Base-by-base conservation (phyloP, 2,113 vertebrate species). In the Pluvialis apricaria region DNA sequence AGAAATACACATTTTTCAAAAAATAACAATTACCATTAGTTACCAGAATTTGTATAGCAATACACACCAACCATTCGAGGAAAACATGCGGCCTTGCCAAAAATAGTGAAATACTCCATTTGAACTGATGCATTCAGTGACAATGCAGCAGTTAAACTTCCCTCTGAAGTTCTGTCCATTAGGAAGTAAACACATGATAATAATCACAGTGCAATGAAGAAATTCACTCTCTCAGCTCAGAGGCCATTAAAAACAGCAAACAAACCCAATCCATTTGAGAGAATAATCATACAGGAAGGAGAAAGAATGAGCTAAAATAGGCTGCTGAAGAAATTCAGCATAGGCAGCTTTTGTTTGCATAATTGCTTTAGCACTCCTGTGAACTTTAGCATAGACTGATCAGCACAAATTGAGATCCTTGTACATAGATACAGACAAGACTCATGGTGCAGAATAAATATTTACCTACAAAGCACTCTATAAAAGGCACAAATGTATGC, bases 361-460 rank as follows among this genome's bases (percentile, higher is more conserved):
- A 15, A 47, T 49, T 49, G 57, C 47, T 73, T 38, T 73, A 71
- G 86, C 90, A 49, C 91, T 92, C 97, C 96, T 97, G 98, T 97
- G 98, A 98, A 98, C 98, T 97, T 98, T 95, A 51, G 98, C 98
- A 98, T 82, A 98, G 98, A 97, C 92, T 51, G 81, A 87, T 51
- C n/a, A 42, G 88, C 93, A 95, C 96, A 90, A 82, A 79, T 5
- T 8, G 82, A 94, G 96, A 58, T 93, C 52, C 71, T 94, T 25
- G 44, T 54, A 96, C 91, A 80, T 52, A 68, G 44, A 92, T 86
- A 96, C 96, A 97, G 94, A 98, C 96, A 93, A 96, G 88, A 95
- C 77, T 92, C 61, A 97, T 44, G 86, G 91, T 64, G 95, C 97
- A 81, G 92, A 92, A 86, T 92, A 89, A 86, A 81, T 83, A 70